Base-by-base conservation (phyloP, 2,113 vertebrate genomes). In the Terrapene triunguis region DNA sequence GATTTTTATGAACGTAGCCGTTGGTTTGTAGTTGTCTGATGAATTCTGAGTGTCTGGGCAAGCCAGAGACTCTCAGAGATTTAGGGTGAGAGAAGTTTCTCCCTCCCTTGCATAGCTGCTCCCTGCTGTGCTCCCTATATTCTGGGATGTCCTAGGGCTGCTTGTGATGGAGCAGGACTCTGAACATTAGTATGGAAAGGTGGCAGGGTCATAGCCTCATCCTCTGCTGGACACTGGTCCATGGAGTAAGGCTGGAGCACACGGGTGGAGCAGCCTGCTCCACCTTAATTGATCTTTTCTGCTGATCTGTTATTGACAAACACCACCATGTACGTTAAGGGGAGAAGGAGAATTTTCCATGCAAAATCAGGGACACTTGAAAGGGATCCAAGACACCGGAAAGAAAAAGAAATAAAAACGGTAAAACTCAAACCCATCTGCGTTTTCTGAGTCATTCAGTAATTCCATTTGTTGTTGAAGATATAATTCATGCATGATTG, bases 381-480 rank as follows among this genome's bases (percentile, higher is more conserved):
- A 90, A 97, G 42, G 44, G 47, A 65, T 97, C 92, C 96, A 97
- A 97, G 95, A 90, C 92, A 93, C 74, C 81, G 89, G 51, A 91
- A 91, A 96, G 80, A 81, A 96, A 91, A 96, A 84, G 96, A 95
- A 96, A 92, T 92, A 96, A 88, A 89, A 93, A 65, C 54, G 51
- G 74, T 82, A 95, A 93, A 96, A 65, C 1, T 82, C 21, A 80
- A 97, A 74, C 78, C 94, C 97, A 97, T 96, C 87, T 35, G 2
- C 91, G 87, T 96, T 97, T 97, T 96, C 94, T 93, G 94, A 93
- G 92, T 97, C 96, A 95, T 95, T 95, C 1, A 0, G 53, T 96
- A 96, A 97, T 98, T 97, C 95, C 95, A 89, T 96, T 96, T 97
- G 96, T 92, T 88, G 47, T 53, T 95, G 88, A 93, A 97, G 92